Conservation (phyloP, 1,140 invertebrate species). For the Drosophila jambulina region DNA sequence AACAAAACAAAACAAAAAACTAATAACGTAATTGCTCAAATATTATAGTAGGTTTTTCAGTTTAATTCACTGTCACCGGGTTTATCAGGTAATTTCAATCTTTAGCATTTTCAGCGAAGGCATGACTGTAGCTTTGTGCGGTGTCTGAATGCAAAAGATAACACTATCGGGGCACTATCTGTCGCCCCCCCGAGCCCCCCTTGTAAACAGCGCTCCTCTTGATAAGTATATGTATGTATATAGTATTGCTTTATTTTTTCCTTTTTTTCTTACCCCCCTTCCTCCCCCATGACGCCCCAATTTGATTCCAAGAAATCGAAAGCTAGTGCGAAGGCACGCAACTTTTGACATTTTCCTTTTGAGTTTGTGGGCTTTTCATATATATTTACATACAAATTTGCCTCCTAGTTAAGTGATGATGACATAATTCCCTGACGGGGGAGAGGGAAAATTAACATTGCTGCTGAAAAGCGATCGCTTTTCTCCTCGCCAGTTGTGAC, state of each 20-base stretch:
- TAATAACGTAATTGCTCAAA: constrained; percentile 2
- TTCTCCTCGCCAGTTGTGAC: constrained; percentile 50
- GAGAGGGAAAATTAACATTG: constrained; percentile 34
- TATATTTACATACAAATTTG: not conserved
- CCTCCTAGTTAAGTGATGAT: constrained; percentile 25
- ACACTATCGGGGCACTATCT: constrained; percentile 33
- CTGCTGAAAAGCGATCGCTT: constrained; percentile 37
- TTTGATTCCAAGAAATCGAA: constrained; percentile 61
- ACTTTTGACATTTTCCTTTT: constrained; percentile 67
- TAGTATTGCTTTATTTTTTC: constrained; percentile 4
- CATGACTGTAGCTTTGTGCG: constrained; percentile 22
- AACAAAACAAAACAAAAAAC: not conserved
- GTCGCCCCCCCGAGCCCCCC: not conserved
- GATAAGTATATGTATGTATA: constrained; percentile 12
- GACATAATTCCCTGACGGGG: constrained; percentile 60
- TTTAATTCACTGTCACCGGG: constrained; percentile 8
- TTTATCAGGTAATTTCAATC: constrained; percentile 24
- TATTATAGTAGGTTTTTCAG: not conserved
- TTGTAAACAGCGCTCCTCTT: constrained; percentile 30
- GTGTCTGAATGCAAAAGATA: constrained; percentile 22
- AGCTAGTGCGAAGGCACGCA: constrained; percentile 69
- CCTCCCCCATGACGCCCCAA: constrained; percentile 9
- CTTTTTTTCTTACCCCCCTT: not conserved
- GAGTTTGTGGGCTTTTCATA: constrained; percentile 17
- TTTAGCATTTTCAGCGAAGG: constrained; percentile 20